These are phyloP conservation scores for Gari tellinella DNA, from an alignment of 2,888 invertebrate species.

Conservation along the genomic window DNA sequence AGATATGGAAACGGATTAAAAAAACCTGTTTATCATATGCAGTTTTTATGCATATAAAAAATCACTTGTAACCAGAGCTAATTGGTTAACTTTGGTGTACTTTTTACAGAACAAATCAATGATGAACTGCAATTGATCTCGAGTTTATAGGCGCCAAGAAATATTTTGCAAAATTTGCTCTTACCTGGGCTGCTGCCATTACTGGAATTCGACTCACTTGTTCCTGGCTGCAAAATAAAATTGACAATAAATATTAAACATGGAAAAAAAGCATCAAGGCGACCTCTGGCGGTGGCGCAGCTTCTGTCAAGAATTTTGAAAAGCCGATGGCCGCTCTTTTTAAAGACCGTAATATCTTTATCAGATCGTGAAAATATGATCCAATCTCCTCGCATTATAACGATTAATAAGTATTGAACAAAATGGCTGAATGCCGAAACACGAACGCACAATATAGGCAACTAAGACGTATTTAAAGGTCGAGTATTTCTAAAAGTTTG, in stretches of 20 bases:
- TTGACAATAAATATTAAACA: constrained; percentile 6
- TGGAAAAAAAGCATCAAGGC: too few relatives aligned
- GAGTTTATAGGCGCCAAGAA: background rate
- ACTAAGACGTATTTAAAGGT: constrained; percentile 6
- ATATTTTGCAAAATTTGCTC: constrained; percentile 4
- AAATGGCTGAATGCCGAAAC: constrained; percentile 51
- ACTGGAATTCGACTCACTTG: constrained; percentile 70
- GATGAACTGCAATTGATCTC: too few relatives aligned
- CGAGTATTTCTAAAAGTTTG: constrained; percentile 24
- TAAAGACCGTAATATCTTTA: constrained; percentile 19
- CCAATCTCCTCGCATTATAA: constrained; percentile 14
- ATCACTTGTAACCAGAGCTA: too few relatives aligned
- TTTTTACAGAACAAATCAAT: too few relatives aligned
- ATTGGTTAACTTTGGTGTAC: too few relatives aligned
- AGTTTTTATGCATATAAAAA: too few relatives aligned
- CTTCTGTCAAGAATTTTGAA: constrained; percentile 48
- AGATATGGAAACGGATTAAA: too few relatives aligned
- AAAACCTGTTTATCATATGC: too few relatives aligned
- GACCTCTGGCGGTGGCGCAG: constrained; percentile 19
- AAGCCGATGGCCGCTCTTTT: constrained; percentile 55
- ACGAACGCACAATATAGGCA: constrained; percentile 1
- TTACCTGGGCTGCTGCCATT: constrained; percentile 80
- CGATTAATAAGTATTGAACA: constrained; percentile 34
- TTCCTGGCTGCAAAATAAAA: constrained; percentile 71
- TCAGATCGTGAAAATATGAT: constrained; percentile 13